A percentile compares a stretch with the other conserved stretches of the same genome.
Evolutionary conservation across 2,888 invertebrate species (phyloP).

Genomic region (Colostygia pectinataria): DNA sequence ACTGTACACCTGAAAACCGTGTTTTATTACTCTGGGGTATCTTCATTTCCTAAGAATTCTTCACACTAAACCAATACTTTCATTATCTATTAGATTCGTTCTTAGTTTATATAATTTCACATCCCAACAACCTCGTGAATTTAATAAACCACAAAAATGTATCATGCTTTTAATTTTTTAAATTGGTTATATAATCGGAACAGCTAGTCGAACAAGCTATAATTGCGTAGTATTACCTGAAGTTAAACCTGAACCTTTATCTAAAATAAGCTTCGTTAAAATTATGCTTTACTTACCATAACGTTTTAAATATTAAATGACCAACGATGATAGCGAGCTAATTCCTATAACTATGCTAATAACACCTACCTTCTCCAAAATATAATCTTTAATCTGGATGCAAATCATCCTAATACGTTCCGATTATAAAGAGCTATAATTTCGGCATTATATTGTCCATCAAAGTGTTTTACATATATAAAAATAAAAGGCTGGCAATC

Average conservation of each 20-base stretch:
- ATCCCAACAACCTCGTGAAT: not conserved
- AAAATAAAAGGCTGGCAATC: conserved; percentile 78
- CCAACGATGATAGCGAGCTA: conserved; percentile 71
- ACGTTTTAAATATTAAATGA: conserved; percentile 75
- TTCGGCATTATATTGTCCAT: conserved; percentile 81
- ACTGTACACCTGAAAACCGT: conserved; percentile 48
- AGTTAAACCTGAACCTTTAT: conserved; percentile 53
- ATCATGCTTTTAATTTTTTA: conserved; percentile 27
- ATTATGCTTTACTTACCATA: conserved; percentile 66
- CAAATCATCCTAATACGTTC: conserved; percentile 81
- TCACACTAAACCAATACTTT: not conserved
- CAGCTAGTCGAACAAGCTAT: conserved; percentile 47
- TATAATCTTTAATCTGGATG: conserved; percentile 82
- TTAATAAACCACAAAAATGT: conserved; percentile 21
- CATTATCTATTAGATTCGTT: not conserved
- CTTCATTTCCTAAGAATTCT: not conserved
- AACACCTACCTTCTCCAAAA: conserved; percentile 77
- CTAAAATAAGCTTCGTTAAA: conserved; percentile 58
- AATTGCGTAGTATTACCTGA: conserved; percentile 49
- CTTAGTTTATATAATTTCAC: not conserved
- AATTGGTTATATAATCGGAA: conserved; percentile 38
- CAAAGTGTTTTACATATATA: conserved; percentile 80
- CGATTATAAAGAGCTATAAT: conserved; percentile 81
- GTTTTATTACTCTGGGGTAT: conserved; percentile 11
- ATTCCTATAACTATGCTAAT: conserved; percentile 82